Percentiles rank a stretch among this genome's conserved stretches.
These are phyloP conservation scores for Sebastolobus alascanus DNA, from an alignment of 2,797 vertebrate genomes.

Conservation along the genomic window DNA sequence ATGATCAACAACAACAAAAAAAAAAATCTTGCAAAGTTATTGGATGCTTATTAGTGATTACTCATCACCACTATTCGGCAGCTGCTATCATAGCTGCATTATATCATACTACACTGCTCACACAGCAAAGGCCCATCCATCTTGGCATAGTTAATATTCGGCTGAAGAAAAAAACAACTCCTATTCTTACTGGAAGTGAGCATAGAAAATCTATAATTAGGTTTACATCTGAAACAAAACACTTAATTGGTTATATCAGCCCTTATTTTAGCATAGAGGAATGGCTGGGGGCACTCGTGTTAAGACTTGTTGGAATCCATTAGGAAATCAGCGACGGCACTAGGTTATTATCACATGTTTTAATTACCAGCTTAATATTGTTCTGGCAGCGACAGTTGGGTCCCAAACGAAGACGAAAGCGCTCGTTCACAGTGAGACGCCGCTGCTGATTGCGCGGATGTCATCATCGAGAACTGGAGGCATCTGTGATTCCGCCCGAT, in stretches of 20 bases:
- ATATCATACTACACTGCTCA: constrained; percentile 38
- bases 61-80: constrained; percentile 59
- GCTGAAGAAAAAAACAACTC: constrained; percentile 35
- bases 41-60: constrained; percentile 60
- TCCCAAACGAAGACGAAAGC: constrained; percentile 43
- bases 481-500: constrained; percentile 69
- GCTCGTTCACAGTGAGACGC: constrained; percentile 45
- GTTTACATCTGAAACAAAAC: constrained; percentile 49
- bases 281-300: constrained; percentile 41
- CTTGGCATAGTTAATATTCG: constrained; percentile 17
- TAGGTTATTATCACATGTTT: constrained; percentile 70
- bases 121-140: constrained; percentile 32
- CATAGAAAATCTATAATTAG: constrained; percentile 53
- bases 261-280: constrained; percentile 34
- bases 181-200: constrained; percentile 34
- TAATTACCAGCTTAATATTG: constrained; percentile 74
- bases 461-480: constrained; percentile 56
- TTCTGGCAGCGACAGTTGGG: constrained; percentile 56
- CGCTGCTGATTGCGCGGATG: constrained; percentile 56
- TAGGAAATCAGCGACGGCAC: constrained; percentile 65
- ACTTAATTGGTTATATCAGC: constrained; percentile 33
- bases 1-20: constrained; percentile 32
- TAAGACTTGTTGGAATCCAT: constrained; percentile 68
- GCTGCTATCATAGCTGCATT: constrained; percentile 55
- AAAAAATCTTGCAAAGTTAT: constrained; percentile 38